Conservation (phyloP, 2,113 vertebrate genomes). For the Sarotherodon lohbergeri region DNA sequence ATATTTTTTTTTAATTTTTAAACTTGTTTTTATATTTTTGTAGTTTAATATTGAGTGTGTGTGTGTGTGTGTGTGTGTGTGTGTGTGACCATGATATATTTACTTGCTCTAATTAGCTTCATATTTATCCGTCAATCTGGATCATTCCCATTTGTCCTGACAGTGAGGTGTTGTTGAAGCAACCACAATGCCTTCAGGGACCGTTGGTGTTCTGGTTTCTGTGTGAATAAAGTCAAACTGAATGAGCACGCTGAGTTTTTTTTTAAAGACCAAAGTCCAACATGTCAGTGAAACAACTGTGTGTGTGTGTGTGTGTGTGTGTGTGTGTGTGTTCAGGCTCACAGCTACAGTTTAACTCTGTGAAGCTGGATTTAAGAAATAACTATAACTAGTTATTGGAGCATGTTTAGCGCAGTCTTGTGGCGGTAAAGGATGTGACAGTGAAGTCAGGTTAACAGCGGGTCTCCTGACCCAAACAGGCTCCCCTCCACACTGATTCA, state of each 20-base stretch:
- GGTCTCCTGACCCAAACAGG: neutral
- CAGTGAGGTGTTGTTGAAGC: neutral
- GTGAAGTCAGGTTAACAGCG: neutral
- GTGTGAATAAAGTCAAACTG: neutral
- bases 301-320: too few relatives aligned
- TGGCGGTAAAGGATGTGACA: neutral
- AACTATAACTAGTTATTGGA: neutral
- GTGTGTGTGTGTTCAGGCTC: neutral
- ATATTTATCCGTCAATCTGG: neutral
- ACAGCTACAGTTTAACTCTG: neutral
- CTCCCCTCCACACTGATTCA: neutral
- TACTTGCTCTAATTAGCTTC: neutral
- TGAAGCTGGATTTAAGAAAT: neutral
- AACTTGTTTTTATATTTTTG: neutral
- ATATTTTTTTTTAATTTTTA: neutral
- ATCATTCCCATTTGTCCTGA: neutral
- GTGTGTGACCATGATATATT: neutral
- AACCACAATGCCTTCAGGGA: neutral
- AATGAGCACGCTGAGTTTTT: neutral
- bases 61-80: neutral
- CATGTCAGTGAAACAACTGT: neutral
- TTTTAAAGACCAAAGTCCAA: neutral
- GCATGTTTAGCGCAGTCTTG: neutral
- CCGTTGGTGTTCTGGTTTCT: neutral
- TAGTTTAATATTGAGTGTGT: neutral